These are phyloP conservation scores for Caenorhabditis tropicalis DNA, from an alignment of 1,140 invertebrate species.

Conservation along the genomic window DNA sequence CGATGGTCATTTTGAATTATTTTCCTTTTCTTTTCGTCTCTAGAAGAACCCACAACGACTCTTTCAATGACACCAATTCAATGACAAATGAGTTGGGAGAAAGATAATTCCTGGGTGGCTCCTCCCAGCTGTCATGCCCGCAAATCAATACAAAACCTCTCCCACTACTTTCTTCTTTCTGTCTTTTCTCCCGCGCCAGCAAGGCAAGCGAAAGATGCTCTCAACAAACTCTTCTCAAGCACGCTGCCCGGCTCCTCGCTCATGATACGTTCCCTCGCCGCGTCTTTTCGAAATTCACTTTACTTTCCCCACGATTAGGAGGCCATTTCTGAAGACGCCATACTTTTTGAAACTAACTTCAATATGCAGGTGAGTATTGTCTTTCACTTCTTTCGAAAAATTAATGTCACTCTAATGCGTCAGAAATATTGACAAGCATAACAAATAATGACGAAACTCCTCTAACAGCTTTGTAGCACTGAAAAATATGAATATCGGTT, in stretches of 20 bases:
- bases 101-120: background rate
- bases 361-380: background rate
- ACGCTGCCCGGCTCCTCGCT: background rate
- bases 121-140: background rate
- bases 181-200: background rate
- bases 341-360: background rate
- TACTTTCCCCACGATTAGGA: constrained; percentile 7
- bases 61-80: background rate
- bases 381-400: no score
- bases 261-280: constrained; percentile 36
- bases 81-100: background rate
- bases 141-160: constrained; percentile 38
- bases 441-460: no score
- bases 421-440: no score
- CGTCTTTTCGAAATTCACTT: constrained; percentile 24
- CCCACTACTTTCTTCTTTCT: background rate
- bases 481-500: background rate
- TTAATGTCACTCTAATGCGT: no score
- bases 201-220: background rate
- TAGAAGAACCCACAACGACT: no score
- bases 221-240: constrained; percentile 41
- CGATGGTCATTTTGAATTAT: no score
- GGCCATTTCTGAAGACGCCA: background rate
- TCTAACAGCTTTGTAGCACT: no score
- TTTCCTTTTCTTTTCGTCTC: no score